Evolutionary conservation across 2,113 vertebrate genomes (phyloP).

Genomic region (Ctenomys sociabilis): DNA sequence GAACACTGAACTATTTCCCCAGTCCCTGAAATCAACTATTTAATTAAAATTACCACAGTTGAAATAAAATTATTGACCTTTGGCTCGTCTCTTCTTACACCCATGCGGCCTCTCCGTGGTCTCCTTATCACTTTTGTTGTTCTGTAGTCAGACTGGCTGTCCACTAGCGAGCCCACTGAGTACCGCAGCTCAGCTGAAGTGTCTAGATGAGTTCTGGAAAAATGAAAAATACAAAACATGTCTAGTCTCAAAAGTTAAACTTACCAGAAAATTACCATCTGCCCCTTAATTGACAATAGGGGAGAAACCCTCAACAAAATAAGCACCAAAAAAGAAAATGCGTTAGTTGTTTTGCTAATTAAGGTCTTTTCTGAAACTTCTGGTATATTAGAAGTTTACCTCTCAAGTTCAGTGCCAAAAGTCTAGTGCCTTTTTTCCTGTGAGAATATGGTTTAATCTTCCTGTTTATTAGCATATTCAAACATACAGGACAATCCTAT

Average conservation of each 20-base stretch:
- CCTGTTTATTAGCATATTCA: background rate
- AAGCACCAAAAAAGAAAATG: background rate
- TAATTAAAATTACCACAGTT: slow-evolving; percentile 3
- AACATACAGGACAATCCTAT: background rate
- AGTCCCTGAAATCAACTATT: background rate
- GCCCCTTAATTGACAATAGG: background rate
- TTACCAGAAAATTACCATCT: background rate
- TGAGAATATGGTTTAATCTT: background rate
- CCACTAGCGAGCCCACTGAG: slow-evolving; percentile 95
- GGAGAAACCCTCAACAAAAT: background rate
- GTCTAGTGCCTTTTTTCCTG: background rate
- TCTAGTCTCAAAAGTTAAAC: background rate
- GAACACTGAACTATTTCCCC: background rate
- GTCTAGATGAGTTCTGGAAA: slow-evolving; percentile 94
- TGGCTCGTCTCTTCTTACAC: slow-evolving; percentile 92
- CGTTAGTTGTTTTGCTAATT: background rate
- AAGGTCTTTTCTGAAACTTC: background rate
- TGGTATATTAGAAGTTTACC: background rate
- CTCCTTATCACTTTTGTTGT: slow-evolving; percentile 96
- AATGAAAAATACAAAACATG: background rate
- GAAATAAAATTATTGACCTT: slow-evolving; percentile 88
- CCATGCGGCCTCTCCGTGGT: slow-evolving; percentile 93
- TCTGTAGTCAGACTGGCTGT: slow-evolving; percentile 96
- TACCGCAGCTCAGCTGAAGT: slow-evolving; percentile 94
- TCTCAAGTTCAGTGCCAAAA: background rate